Base-by-base conservation (phyloP, 2,888 invertebrate species). In the Kuschelorhynchus macadamiae region DNA sequence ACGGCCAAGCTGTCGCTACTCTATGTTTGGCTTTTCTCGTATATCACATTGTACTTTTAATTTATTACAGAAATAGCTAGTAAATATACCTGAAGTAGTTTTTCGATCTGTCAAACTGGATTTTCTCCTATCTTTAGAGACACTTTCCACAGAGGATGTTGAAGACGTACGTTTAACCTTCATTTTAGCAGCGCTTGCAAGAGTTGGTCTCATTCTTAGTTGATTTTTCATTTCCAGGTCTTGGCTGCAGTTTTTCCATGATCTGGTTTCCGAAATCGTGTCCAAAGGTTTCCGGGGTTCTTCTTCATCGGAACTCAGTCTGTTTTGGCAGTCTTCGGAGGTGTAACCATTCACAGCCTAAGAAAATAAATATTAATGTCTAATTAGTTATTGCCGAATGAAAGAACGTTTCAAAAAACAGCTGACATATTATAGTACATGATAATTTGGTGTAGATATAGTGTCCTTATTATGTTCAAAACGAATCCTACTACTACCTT, bases 311-410 rank as follows among this genome's bases (percentile, higher is more conserved):
- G 79, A 81, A 60, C 77, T 80, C 50, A 76, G 74, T 62, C 76
- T 78, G 42, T 74, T 76, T 50, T 76, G 72, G 21, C 78, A 78
- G 30, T 84, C 83, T 64, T 87, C 88, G 72, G 87, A 86, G 11
- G 86, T 85, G 74, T 85, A 85, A 32, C 84, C 85, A 62, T 85
- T 85, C 16, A 88, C 86, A 18, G 87, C 87, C 65, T 65, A 50
- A 14, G 17, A 16, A 42, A 42, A 52, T 33, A 20, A n/a, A n/a
- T n/a, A n/a, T n/a, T n/a, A n/a, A n/a, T n/a, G n/a, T n/a, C n/a
- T n/a, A n/a, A n/a, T n/a, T n/a, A n/a, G n/a, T n/a, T n/a, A n/a
- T n/a, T n/a, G n/a, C n/a, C n/a, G n/a, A n/a, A n/a, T n/a, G n/a
- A n/a, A n/a, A n/a, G n/a, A n/a, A n/a, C n/a, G n/a, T n/a, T n/a